Evolutionary conservation across 2,113 vertebrate genomes (phyloP), one percentile per base, ranked within the genome.

Genomic region (Manacus vitellinus): DNA sequence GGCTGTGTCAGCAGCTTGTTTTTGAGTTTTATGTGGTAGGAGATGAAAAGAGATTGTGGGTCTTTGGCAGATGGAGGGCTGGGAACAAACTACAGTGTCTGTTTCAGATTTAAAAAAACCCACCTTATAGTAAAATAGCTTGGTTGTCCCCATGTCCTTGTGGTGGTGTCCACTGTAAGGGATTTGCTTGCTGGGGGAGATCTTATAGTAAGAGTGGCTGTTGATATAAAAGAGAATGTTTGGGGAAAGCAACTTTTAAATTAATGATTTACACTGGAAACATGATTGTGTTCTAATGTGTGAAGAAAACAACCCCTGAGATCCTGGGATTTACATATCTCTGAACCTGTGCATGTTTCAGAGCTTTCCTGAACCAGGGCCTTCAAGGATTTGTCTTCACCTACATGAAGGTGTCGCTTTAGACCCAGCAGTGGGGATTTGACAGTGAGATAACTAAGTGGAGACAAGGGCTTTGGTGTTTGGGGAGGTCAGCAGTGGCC

Each of bases 301-400:
- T 16, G 55, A 80, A 70, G 74, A 55, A 35, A 28, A 41, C 35
- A 9, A 35, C 28, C 39, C 73, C 61, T 85, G 83, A 41, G 44
- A 63, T 43, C 0, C 0, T 1, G 6, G 37, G 41, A 49, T 33
- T 75, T 25, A 9, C 10, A 14, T 0, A 1, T 46, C 35, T 46
- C n/a, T 28, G 68, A 43, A 59, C 25, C 39, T 39, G 23, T 6
- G 33, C 27, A 5, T 6, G 7, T 63, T 49, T 66, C 51, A 35
- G 62, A 66, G 31, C 46, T 61, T 79, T 59, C 49, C 83, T 74
- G 61, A 91, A 47, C 18, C 25, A 44, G 44, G 33, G 35, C 37
- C 54, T 88, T 72, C 16, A 47, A 68, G 51, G 31, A 28, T 89
- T 59, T 68, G 78, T 61, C 46, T 73, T 74, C 59, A 23, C 28